Conservation (phyloP, 1,140 invertebrate species). For the Musca domestica region DNA sequence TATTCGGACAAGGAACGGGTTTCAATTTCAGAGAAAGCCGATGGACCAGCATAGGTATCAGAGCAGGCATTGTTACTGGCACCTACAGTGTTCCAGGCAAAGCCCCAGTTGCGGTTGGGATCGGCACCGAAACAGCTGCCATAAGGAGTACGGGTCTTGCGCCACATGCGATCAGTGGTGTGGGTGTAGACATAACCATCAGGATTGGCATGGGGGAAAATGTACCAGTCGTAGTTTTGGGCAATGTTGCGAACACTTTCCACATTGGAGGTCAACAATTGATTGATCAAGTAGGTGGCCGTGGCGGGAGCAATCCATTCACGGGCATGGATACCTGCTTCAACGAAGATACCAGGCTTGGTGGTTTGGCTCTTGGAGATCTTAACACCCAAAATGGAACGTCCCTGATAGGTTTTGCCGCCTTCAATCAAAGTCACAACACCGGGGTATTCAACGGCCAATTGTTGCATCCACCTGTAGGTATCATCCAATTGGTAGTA, state of each 20-base stretch:
- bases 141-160: slow-evolving; percentile 62
- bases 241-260: slow-evolving; percentile 53
- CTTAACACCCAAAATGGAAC: slow-evolving; percentile 58
- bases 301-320: slow-evolving; percentile 70
- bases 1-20: slow-evolving; percentile 56
- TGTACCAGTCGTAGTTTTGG: slow-evolving; percentile 69
- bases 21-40: slow-evolving; percentile 64
- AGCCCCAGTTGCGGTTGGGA: slow-evolving; percentile 70
- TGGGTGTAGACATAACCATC: slow-evolving; percentile 69
- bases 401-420: slow-evolving; percentile 57
- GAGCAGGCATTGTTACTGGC: slow-evolving; percentile 60
- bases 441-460: slow-evolving; percentile 52
- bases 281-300: slow-evolving; percentile 62
- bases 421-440: slow-evolving; percentile 53
- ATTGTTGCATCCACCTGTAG: slow-evolving; percentile 54
- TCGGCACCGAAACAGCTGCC: slow-evolving; percentile 61
- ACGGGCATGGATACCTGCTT: slow-evolving; percentile 65
- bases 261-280: slow-evolving; percentile 58
- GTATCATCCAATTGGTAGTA: slow-evolving; percentile 59
- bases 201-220: slow-evolving; percentile 69
- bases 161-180: slow-evolving; percentile 61
- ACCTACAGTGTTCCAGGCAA: slow-evolving; percentile 63
- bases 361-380: slow-evolving; percentile 39
- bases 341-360: slow-evolving; percentile 54
- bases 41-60: slow-evolving; percentile 60